phyloP scores from a whole-genome alignment of 92 coral and sea anemone species.

The Zoanthus sociatus region DNA sequence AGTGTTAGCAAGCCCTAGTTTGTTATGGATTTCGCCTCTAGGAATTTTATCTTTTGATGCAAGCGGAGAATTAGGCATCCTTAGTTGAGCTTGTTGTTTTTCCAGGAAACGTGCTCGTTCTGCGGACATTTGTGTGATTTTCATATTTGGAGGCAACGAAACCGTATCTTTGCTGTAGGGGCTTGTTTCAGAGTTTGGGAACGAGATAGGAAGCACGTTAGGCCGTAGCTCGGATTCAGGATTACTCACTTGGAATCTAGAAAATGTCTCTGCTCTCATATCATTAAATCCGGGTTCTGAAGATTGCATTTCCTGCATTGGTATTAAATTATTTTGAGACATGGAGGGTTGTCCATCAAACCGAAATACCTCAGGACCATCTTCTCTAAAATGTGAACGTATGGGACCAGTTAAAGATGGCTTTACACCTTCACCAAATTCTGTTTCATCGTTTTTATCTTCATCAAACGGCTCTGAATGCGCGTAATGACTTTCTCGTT shows the following conservation, averaged over 20 bases:
- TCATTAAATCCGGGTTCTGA: neutral
- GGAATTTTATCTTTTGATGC: conserved; percentile 85
- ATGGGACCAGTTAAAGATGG: neutral
- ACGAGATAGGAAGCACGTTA: conserved; percentile 37
- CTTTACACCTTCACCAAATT: neutral
- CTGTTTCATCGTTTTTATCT: neutral
- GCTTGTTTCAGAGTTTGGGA: conserved; percentile 13
- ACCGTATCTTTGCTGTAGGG: conserved; percentile 5
- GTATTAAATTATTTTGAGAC: neutral
- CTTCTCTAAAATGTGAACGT: neutral
- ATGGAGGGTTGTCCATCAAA: neutral
- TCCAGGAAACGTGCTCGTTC: conserved; percentile 80
- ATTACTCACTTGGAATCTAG: conserved; percentile 53
- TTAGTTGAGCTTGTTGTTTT: conserved; percentile 67
- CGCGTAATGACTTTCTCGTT: conserved; percentile 6
- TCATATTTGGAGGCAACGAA: conserved; percentile 44
- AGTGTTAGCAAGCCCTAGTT: conserved; percentile 70
- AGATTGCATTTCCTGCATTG: neutral
- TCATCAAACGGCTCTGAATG: conserved; percentile 22
- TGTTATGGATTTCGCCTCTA: conserved; percentile 27
- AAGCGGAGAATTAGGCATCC: conserved; percentile 60
- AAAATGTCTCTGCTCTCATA: conserved; percentile 43
- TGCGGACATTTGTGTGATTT: conserved; percentile 77
- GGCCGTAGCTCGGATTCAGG: conserved; percentile 58
- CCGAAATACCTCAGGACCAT: conserved; percentile 6